Percentiles rank a stretch among this genome's conserved stretches.
Conservation (phyloP, 2,113 vertebrate species). For the Gorsachius goisagi region DNA sequence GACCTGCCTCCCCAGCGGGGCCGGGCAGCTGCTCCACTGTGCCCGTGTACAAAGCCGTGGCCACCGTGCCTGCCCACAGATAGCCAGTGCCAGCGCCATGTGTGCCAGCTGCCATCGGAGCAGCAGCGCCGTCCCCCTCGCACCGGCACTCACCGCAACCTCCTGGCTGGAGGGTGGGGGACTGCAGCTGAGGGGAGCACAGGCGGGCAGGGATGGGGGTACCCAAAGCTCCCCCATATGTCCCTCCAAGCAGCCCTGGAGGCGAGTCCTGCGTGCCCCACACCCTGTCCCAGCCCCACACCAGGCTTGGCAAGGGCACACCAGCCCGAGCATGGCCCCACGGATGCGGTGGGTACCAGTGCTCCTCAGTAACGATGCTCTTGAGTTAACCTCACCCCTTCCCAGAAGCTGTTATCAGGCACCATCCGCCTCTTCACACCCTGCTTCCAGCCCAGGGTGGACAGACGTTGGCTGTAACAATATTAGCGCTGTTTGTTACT, state of each 20-base stretch:
- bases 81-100: neutral
- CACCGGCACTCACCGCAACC: accelerated
- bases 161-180: neutral
- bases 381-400: neutral
- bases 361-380: neutral
- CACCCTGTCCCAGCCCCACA: neutral
- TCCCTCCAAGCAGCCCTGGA: neutral
- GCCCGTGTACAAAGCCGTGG: accelerated
- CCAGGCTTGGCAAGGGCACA: neutral
- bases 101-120: neutral
- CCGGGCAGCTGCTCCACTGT: neutral
- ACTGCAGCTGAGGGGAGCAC: neutral
- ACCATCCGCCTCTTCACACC: neutral
- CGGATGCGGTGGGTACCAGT: accelerated
- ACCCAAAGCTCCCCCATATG: neutral
- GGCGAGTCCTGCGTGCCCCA: neutral
- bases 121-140: accelerated
- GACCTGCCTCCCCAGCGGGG: neutral
- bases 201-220: neutral
- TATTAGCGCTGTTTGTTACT: conserved; percentile 37
- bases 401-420: neutral
- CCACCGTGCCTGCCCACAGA: neutral
- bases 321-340: neutral
- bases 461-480: neutral
- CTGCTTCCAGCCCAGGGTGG: neutral